Evolutionary conservation across 2,113 vertebrate species (phyloP), one percentile per base, ranked within the genome.

Genomic region (Neolamprologus sp.): DNA sequence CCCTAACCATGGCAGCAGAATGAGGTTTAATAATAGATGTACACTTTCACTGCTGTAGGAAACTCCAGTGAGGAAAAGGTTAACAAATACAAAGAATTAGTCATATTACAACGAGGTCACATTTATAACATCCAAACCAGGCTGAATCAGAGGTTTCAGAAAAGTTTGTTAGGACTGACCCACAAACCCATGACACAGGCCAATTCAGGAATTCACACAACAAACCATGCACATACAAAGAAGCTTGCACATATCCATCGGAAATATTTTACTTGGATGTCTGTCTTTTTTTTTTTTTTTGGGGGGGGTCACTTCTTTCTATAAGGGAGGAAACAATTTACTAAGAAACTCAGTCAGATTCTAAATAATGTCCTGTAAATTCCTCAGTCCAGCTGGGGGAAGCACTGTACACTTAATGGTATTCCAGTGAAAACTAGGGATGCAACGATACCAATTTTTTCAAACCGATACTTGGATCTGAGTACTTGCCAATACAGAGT

Each of bases 211-310:
- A 73, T 45, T 26, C 40, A 23, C 65, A 23, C 37, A 45, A 73
- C 68, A 17, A 9, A 71, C 37, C 7, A 26, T 26, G 65, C 21
- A 26, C 37, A 16, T 23, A 42, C 65, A 42, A 23, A 73, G 3
- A 8, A 23, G 13, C 12, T 40, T 23, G n/a, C 11, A 4, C 37
- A 42, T n/a, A 16, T 73, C 9, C 57, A 45, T 4, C 2, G 2
- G 5, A 28, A 73, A 17, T 28, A 26, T 45, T 45, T 16, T 7
- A 16, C 6, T 17, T 4, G 21, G 13, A 45, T 45, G 13, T 45
- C 3, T 23, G 12, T 16, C 2, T 42, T 42, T 14, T 42, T 21
- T 1, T 13, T 13, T 21, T n/a, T 7, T 21, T 9, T 1, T 4
- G 16, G 30, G 9, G 17, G 7, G 12, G 1, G 6, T 10, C 9